Percentiles rank a stretch among this genome's conserved stretches.
phyloP scores from a whole-genome alignment of 2,888 invertebrate species.

The Tenodera sinensis region DNA sequence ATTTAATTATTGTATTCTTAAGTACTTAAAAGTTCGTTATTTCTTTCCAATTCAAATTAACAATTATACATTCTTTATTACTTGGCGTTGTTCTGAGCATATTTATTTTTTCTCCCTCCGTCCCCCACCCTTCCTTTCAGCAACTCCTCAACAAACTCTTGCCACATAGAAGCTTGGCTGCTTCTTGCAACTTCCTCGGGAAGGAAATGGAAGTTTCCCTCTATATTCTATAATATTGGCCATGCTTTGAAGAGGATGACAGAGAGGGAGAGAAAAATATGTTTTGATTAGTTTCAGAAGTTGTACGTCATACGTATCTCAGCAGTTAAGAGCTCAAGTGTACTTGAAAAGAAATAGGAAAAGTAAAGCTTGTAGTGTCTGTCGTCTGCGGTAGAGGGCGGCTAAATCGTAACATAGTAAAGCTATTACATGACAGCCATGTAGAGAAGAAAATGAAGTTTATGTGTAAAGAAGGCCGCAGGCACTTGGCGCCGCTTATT shows the following conservation, averaged over 20 bases:
- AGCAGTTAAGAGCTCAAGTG: neutral
- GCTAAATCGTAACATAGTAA: neutral
- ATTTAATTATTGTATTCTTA: no score
- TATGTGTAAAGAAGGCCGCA: no score
- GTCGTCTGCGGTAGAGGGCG: neutral
- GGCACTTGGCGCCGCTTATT: no score
- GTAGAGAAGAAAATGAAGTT: no score
- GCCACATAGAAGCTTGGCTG: neutral
- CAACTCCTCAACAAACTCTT: neutral
- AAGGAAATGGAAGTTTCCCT: neutral
- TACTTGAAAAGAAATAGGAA: neutral
- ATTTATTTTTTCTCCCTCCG: neutral
- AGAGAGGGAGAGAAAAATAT: constrained; percentile 4
- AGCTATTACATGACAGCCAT: no score
- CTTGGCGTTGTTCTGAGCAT: neutral
- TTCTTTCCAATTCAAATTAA: no score
- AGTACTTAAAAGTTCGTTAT: no score
- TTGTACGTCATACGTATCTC: constrained; percentile 10
- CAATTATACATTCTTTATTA: neutral
- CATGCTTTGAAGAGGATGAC: neutral
- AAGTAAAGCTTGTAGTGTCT: neutral
- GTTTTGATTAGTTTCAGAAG: constrained; percentile 16
- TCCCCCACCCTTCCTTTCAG: neutral
- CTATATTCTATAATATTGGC: neutral
- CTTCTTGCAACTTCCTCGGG: neutral